Conservation (phyloP, 2,888 invertebrate genomes). For the Cephonodes hylas region DNA sequence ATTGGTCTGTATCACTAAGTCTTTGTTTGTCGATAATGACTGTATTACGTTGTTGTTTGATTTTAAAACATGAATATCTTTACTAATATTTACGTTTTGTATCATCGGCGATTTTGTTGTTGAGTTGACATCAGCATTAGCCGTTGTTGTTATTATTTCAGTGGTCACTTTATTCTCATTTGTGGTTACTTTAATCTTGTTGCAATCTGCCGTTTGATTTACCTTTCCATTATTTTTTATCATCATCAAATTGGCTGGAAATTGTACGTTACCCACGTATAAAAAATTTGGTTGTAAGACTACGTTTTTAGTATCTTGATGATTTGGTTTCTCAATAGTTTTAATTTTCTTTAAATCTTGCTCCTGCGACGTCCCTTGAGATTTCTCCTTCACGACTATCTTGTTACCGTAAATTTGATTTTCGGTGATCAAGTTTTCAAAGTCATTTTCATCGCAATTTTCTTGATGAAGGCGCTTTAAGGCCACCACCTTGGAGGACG, state of each 20-base stretch:
- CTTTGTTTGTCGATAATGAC: constrained; percentile 50
- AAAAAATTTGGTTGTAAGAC: constrained; percentile 70
- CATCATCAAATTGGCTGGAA: constrained; percentile 73
- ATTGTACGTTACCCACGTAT: constrained; percentile 71
- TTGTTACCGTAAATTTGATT: constrained; percentile 80
- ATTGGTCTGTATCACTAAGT: constrained; percentile 51
- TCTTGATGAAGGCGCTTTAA: constrained; percentile 74
- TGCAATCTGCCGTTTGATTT: constrained; percentile 41
- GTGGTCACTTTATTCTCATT: constrained; percentile 53
- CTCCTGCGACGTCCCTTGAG: constrained; percentile 65
- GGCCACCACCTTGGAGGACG: constrained; percentile 71
- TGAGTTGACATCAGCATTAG: constrained; percentile 19
- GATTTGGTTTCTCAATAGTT: constrained; percentile 45
- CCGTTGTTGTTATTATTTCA: constrained; percentile 27
- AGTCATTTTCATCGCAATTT: constrained; percentile 76
- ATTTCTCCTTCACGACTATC: constrained; percentile 80
- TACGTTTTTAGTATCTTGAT: constrained; percentile 58
- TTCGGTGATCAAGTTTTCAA: constrained; percentile 78
- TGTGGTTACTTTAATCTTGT: constrained; percentile 40
- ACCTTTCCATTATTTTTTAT: constrained; percentile 62
- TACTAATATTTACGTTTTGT: constrained; percentile 19
- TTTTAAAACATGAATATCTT: constrained; percentile 61
- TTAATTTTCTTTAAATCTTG: constrained; percentile 60
- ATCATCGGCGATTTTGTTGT: not conserved
- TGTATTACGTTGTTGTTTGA: constrained; percentile 57